Conservation (phyloP, 2,888 invertebrate species). For the Chesias legatella region DNA sequence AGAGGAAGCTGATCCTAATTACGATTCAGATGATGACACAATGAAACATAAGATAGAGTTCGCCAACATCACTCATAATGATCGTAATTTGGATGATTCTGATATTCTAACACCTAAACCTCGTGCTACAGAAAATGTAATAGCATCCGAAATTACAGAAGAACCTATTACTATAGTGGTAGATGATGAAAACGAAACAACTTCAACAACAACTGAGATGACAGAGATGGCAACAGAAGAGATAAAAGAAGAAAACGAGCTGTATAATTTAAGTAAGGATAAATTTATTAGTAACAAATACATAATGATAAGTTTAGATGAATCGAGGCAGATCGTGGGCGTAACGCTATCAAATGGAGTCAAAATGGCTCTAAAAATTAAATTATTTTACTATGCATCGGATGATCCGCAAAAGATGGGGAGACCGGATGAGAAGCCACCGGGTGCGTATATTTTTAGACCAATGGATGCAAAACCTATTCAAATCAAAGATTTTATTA, state of each 20-base stretch:
- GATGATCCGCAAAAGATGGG: slow-evolving; percentile 82
- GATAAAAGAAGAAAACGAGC: not conserved
- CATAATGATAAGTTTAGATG: slow-evolving; percentile 75
- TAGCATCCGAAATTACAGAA: not conserved
- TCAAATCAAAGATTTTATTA: slow-evolving; percentile 28
- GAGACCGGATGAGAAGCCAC: slow-evolving; percentile 79
- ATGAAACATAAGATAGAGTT: slow-evolving; percentile 1
- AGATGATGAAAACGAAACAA: not conserved
- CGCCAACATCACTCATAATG: not conserved
- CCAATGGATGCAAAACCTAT: slow-evolving; percentile 50
- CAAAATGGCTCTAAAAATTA: slow-evolving; percentile 53
- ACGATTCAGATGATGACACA: slow-evolving; percentile 30
- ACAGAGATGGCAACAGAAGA: not conserved
- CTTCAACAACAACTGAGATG: not conserved
- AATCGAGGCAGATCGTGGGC: slow-evolving; percentile 48
- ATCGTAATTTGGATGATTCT: not conserved
- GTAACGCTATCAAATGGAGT: slow-evolving; percentile 71
- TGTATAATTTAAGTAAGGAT: slow-evolving; percentile 5
- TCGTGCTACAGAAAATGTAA: not conserved
- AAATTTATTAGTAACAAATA: slow-evolving; percentile 43
- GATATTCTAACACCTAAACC: slow-evolving; percentile 5
- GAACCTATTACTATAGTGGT: not conserved
- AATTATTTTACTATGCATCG: slow-evolving; percentile 86
- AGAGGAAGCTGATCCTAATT: slow-evolving; percentile 21
- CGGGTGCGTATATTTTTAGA: slow-evolving; percentile 93